Evolutionary conservation across 2,113 vertebrate genomes (phyloP).

Genomic region (Tauraco erythrolophus): DNA sequence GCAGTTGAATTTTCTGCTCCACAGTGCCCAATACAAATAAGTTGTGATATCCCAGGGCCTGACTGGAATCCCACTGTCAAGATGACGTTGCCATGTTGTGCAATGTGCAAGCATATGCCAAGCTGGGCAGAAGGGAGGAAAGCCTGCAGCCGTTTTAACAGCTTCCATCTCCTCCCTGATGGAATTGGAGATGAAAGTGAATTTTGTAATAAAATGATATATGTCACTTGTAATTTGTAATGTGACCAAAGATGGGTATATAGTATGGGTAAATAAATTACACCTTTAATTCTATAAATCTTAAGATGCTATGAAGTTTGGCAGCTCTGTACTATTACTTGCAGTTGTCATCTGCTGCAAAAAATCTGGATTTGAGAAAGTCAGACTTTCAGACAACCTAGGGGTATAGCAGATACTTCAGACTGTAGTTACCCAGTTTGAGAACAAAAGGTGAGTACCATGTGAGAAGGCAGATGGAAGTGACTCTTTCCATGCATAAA

Average conservation of each 20-base stretch:
- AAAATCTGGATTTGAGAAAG: neutral
- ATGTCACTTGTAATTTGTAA: neutral
- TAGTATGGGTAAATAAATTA: neutral
- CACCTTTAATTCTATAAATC: neutral
- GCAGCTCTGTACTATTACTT: neutral
- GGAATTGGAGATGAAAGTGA: neutral
- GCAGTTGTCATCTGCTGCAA: neutral
- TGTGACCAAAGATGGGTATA: neutral
- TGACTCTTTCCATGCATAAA: neutral
- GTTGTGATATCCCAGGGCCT: neutral
- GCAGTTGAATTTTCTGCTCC: neutral
- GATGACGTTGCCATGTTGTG: rapidly evolving
- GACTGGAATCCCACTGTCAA: neutral
- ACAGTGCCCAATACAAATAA: neutral
- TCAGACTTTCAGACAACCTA: neutral
- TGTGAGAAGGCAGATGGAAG: neutral
- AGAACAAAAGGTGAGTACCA: neutral
- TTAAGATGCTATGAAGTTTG: neutral
- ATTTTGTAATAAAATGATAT: neutral
- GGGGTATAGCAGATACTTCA: neutral
- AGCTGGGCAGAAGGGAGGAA: neutral
- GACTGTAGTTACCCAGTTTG: neutral
- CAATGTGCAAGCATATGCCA: neutral
- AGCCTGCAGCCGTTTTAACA: neutral
- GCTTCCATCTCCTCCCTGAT: neutral